Evolutionary conservation across 2,113 vertebrate species (phyloP).

Genomic region (Paracanthobrama guichenoti): DNA sequence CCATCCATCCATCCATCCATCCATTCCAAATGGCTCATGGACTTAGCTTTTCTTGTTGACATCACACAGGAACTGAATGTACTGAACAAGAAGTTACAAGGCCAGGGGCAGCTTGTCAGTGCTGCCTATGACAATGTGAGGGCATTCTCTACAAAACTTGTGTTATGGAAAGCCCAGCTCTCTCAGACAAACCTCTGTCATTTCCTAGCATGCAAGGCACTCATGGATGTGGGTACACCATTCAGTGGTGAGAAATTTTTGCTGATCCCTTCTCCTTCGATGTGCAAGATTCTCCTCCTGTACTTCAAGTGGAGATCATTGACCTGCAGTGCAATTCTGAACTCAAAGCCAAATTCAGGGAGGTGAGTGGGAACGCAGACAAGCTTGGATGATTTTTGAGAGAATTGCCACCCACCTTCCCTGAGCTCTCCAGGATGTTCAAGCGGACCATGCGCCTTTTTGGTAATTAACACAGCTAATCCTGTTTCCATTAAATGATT

Average conservation of each 20-base stretch:
- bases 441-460: background rate
- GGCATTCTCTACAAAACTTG: constrained; percentile 42
- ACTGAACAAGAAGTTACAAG: constrained; percentile 51
- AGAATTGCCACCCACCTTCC: background rate
- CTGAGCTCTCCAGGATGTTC: background rate
- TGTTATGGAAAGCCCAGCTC: background rate
- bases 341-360: background rate
- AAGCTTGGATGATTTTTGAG: background rate
- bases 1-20: too few species aligned
- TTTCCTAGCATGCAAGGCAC: constrained; percentile 15
- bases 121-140: constrained; percentile 44
- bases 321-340: background rate
- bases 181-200: background rate
- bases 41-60: constrained; percentile 51
- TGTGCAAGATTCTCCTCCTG: background rate
- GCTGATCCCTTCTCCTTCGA: background rate
- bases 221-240: background rate
- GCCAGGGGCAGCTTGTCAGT: constrained; percentile 50
- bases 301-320: background rate
- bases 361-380: background rate
- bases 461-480: too few species aligned
- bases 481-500: too few species aligned
- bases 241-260: background rate
- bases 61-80: constrained; percentile 51
- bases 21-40: constrained; percentile 54